phyloP scores from a whole-genome alignment of 2,888 invertebrate genomes.

The Hermodice carunculata region DNA sequence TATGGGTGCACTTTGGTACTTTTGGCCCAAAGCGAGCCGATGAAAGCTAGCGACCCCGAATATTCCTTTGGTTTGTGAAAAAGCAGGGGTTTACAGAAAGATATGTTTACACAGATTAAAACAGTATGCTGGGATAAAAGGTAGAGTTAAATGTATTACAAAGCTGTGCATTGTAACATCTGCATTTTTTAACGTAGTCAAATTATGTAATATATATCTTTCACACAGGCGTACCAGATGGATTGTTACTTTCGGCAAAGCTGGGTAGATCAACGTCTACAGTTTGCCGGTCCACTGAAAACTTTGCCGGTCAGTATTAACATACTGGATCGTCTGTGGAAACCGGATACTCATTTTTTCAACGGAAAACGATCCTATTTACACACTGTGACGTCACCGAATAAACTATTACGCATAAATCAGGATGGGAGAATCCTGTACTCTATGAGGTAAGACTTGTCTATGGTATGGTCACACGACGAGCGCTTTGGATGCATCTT shows the following conservation, averaged over 20 bases:
- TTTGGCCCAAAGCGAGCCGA: too few species aligned
- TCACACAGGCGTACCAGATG: constrained; percentile 43
- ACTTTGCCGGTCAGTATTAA: constrained; percentile 48
- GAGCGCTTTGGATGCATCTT: too few species aligned
- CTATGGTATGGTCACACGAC: too few species aligned
- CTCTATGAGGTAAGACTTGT: constrained; percentile 91
- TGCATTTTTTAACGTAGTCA: not conserved
- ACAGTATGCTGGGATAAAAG: too few species aligned
- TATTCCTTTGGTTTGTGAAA: too few species aligned
- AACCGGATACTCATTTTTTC: constrained; percentile 76
- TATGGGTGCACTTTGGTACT: too few species aligned
- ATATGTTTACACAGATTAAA: too few species aligned
- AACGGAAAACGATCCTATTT: constrained; percentile 95
- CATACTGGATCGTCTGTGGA: constrained; percentile 59
- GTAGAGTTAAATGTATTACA: not conserved
- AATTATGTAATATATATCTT: not conserved
- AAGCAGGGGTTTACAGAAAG: too few species aligned
- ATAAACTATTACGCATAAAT: constrained; percentile 88
- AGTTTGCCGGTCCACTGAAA: constrained; percentile 43
- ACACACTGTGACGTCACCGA: constrained; percentile 95
- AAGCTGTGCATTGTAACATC: not conserved
- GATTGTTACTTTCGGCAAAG: constrained; percentile 50
- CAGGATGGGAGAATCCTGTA: constrained; percentile 93
- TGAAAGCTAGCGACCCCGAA: too few species aligned
- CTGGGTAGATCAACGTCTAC: constrained; percentile 44